These are phyloP conservation scores for Eriocheir sinensis DNA, from an alignment of 1,140 invertebrate genomes.

Conservation along the genomic window DNA sequence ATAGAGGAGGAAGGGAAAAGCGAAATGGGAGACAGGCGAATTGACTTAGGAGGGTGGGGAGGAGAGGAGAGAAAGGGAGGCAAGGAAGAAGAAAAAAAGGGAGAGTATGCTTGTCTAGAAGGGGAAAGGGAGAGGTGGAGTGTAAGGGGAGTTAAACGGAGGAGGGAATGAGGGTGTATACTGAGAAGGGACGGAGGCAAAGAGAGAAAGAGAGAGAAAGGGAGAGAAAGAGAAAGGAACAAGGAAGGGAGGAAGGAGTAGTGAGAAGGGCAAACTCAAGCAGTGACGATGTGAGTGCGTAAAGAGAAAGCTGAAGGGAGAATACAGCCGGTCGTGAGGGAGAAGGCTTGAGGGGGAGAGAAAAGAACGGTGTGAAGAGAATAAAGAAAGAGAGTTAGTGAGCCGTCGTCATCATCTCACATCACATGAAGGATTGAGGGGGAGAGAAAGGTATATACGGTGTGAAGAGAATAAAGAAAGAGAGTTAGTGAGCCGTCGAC, in stretches of 20 bases:
- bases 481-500: too few relatives aligned
- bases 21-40: not conserved
- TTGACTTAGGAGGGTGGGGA: not conserved
- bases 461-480: too few relatives aligned
- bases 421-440: too few relatives aligned
- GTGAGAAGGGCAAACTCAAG: too few relatives aligned
- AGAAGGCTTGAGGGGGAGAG: not conserved
- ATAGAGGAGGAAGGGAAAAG: not conserved
- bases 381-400: too few relatives aligned
- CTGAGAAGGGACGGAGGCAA: not conserved
- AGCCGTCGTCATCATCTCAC: too few relatives aligned
- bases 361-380: too few relatives aligned
- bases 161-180: not conserved
- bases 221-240: not conserved
- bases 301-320: not conserved
- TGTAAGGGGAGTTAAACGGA: not conserved
- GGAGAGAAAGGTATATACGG: too few relatives aligned
- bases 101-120: not conserved
- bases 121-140: constrained; percentile 28
- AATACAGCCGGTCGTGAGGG: not conserved
- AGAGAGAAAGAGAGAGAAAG: not conserved
- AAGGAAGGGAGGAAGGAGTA: not conserved
- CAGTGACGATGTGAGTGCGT: not conserved
- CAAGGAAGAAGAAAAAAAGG: not conserved
- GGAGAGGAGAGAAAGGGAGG: not conserved